Conservation (phyloP, 1,140 invertebrate genomes). For the Drosophila asahinai region DNA sequence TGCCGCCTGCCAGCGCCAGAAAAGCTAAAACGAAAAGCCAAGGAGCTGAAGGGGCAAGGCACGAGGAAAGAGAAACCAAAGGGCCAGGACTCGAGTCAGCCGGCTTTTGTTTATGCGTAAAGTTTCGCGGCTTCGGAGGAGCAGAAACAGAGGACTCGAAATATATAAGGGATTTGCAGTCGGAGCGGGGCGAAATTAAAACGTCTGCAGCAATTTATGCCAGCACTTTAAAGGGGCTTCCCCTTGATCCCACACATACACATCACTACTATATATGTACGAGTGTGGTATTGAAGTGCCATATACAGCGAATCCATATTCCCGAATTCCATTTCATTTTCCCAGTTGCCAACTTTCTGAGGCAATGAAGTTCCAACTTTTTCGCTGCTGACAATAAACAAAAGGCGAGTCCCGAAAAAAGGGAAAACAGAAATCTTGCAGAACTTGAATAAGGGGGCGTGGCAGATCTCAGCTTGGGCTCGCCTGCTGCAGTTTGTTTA, state of each 20-base stretch:
- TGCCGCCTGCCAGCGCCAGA: constrained; percentile 51
- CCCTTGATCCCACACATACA: neutral
- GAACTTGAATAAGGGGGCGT: constrained; percentile 21
- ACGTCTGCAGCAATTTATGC: constrained; percentile 48
- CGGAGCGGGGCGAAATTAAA: constrained; percentile 43
- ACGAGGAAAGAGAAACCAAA: constrained; percentile 12
- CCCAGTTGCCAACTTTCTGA: constrained; percentile 46
- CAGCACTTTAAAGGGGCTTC: constrained; percentile 43
- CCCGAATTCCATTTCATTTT: constrained; percentile 65
- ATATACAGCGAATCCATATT: constrained; percentile 50
- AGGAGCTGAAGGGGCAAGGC: neutral
- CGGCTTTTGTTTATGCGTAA: constrained; percentile 74
- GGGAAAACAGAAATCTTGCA: constrained; percentile 29
- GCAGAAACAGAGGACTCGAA: neutral
- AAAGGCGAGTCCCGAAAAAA: constrained; percentile 28
- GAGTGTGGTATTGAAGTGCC: constrained; percentile 14
- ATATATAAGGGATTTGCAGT: constrained; percentile 1
- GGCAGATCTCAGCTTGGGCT: constrained; percentile 26
- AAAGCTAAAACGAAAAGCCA: constrained; percentile 21
- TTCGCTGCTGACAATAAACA: constrained; percentile 71
- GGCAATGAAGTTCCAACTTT: constrained; percentile 50
- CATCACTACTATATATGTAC: neutral
- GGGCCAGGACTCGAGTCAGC: constrained; percentile 19
- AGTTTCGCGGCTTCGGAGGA: constrained; percentile 51
- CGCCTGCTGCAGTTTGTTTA: constrained; percentile 70